Evolutionary conservation across 1,140 invertebrate species (phyloP).

Genomic region (Trichogramma pretiosum): DNA sequence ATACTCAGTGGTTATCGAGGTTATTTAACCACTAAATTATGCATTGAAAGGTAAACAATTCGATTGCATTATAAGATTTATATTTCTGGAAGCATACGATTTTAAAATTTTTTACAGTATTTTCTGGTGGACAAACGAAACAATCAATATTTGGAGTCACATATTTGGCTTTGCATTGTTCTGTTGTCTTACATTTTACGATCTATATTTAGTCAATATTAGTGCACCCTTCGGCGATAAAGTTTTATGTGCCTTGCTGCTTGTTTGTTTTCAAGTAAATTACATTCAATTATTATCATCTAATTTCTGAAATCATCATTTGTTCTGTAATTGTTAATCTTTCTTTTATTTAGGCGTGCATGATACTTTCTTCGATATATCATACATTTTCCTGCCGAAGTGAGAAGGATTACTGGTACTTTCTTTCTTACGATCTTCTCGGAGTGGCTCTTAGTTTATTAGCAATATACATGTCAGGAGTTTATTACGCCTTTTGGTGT

Average conservation of each 20-base stretch:
- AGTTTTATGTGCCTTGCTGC: conserved; percentile 69
- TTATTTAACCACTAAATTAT: conserved; percentile 68
- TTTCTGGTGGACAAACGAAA: conserved; percentile 96
- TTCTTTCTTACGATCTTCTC: conserved; percentile 83
- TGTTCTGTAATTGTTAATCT: background rate
- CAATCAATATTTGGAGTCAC: conserved; percentile 95
- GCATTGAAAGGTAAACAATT: conserved; percentile 67
- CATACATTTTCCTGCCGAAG: conserved; percentile 91
- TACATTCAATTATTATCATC: background rate
- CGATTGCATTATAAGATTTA: background rate
- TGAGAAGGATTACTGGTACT: conserved; percentile 75
- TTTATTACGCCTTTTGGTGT: conserved; percentile 96
- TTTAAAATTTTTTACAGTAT: conserved; percentile 52
- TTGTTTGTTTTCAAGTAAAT: conserved; percentile 80
- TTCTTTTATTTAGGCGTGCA: conserved; percentile 66
- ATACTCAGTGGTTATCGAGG: conserved; percentile 65
- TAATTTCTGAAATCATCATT: background rate
- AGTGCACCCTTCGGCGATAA: conserved; percentile 73
- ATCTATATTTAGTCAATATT: conserved; percentile 68
- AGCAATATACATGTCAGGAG: conserved; percentile 89
- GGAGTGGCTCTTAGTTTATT: conserved; percentile 87
- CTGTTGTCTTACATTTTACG: conserved; percentile 72
- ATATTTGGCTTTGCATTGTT: conserved; percentile 86
- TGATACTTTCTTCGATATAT: conserved; percentile 85
- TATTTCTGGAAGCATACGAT: background rate